Base-by-base conservation (phyloP, 2,797 vertebrate genomes). In the Caiman crocodilus region DNA sequence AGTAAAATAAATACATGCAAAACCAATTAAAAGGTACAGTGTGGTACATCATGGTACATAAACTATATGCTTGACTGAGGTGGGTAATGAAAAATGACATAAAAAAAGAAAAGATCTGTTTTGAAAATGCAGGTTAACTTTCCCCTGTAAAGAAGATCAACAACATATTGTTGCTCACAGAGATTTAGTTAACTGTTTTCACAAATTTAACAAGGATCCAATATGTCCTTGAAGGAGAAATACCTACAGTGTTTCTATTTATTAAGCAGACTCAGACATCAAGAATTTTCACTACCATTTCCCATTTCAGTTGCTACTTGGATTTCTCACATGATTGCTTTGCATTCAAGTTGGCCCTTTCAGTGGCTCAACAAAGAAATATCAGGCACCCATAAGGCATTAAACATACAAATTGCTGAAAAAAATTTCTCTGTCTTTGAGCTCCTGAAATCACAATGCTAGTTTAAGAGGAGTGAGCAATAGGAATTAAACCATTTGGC, bases 381-480 rank as follows among this genome's bases (percentile, higher is more conserved):
- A 15, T 71, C 15, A 74, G 84, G 23, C 30, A 82, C 25, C 20
- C 56, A 50, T 28, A 89, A 91, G 64, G 59, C 8, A 74, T 28
- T 50, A 26, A 13, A 55, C 56, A 69, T 63, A 55, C 74, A 78
- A 20, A 42, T 83, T 84, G 50, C 79, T 89, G 85, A 86, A 50
- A 50, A 50, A 64, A 88, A 56, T 25, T 32, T 83, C 23, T 59
- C 84, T 89, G 30, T 58, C 69, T 89, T 55, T 81, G 82, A 84
- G 58, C 23, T 79, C 85, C 42, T 85, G 79, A 90, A 77, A 55
- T 13, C 0, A 1, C 8, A 50, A 15, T 25, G 23, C 42, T 67
- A 57, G 28, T 92, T 87, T 95, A 94, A 84, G 73, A 94, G 73
- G 79, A 92, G 86, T 82, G 82, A 91, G 28, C 73, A 94, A 91